Evolutionary conservation across 1,140 invertebrate genomes (phyloP).

Genomic region (Leptinotarsa texana): DNA sequence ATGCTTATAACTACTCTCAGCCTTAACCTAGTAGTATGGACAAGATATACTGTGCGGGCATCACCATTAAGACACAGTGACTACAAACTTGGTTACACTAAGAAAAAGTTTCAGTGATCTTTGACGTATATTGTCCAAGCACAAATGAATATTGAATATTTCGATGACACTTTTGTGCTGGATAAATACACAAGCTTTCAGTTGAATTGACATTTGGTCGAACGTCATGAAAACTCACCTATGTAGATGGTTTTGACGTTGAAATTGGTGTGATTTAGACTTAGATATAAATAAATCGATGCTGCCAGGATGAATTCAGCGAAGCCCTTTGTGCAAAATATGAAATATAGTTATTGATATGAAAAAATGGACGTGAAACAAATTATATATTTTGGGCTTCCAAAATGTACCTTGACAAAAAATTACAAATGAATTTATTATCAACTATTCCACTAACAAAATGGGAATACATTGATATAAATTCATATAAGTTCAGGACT

Average conservation of each 20-base stretch:
- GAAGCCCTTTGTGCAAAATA: not conserved
- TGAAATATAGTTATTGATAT: not conserved
- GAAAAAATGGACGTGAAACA: not conserved
- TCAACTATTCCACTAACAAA: too few relatives aligned
- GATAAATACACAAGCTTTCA: not conserved
- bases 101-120: not conserved
- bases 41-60: constrained; percentile 52
- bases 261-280: too few relatives aligned
- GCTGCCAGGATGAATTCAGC: too few relatives aligned
- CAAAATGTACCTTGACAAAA: too few relatives aligned
- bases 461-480: too few relatives aligned
- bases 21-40: constrained; percentile 40
- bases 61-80: constrained; percentile 29
- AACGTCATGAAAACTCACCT: not conserved
- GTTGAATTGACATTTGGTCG: not conserved
- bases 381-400: not conserved
- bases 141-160: not conserved
- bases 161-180: not conserved
- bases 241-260: not conserved
- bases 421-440: too few relatives aligned
- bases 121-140: not conserved
- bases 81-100: not conserved
- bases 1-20: constrained; percentile 21
- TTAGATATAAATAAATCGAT: too few relatives aligned
- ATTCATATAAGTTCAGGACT: not conserved